Evolutionary conservation across 2,797 vertebrate species (phyloP).

Genomic region (Scarus forsteni): DNA sequence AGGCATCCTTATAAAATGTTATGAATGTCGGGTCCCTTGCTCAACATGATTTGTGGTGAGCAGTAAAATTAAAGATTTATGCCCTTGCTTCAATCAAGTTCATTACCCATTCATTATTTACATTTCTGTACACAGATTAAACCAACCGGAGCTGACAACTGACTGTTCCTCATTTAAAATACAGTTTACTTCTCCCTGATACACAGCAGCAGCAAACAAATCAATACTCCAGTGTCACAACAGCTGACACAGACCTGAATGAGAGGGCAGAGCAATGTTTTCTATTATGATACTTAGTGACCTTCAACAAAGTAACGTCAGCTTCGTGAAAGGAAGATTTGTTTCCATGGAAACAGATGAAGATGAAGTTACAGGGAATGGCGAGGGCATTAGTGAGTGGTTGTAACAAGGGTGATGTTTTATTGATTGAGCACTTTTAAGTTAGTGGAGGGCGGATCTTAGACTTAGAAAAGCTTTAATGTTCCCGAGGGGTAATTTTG

Average conservation of each 20-base stretch:
- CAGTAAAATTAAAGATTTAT: slow-evolving; percentile 48
- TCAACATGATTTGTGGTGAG: slow-evolving; percentile 32
- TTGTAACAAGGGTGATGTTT: slow-evolving; percentile 46
- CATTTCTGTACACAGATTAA: slow-evolving; percentile 40
- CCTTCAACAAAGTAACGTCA: slow-evolving; percentile 5
- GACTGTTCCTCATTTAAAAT: not conserved
- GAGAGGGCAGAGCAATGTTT: not conserved
- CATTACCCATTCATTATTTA: slow-evolving; percentile 61
- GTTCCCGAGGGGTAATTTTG: too few relatives aligned
- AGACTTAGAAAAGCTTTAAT: too few relatives aligned
- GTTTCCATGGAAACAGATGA: slow-evolving; percentile 69
- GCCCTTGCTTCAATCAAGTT: slow-evolving; percentile 43
- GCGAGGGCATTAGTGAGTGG: slow-evolving; percentile 22
- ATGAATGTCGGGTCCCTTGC: not conserved
- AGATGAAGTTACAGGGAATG: slow-evolving; percentile 29
- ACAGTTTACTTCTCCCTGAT: not conserved
- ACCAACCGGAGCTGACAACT: slow-evolving; percentile 13
- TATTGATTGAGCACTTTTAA: slow-evolving; percentile 59
- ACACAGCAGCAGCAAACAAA: not conserved
- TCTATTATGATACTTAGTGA: slow-evolving; percentile 11
- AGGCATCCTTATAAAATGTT: not conserved
- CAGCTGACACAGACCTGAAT: not conserved
- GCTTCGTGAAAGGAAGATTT: slow-evolving; percentile 10
- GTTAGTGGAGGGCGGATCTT: slow-evolving; percentile 31
- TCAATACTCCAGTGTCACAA: not conserved